Evolutionary conservation across 2,113 vertebrate genomes (phyloP).

Genomic region (Actenoides lindsayi): DNA sequence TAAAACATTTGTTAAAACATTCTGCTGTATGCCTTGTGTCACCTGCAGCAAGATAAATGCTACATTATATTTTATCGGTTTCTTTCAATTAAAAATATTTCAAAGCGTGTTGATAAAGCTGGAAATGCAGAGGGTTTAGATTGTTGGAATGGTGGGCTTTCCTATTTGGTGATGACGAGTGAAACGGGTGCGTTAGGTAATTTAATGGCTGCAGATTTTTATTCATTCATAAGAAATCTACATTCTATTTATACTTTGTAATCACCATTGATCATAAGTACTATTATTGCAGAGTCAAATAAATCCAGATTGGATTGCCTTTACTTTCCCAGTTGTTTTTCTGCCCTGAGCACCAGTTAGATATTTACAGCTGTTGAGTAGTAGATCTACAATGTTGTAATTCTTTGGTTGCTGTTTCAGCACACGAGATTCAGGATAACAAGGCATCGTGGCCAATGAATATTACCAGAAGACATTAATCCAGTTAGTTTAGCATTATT

Average conservation of each 20-base stretch:
- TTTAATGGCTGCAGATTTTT: not conserved
- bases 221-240: not conserved
- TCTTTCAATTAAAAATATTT: slow-evolving; percentile 60
- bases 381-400: not conserved
- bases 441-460: not conserved
- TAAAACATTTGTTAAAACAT: slow-evolving; percentile 71
- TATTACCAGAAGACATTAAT: not conserved
- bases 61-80: slow-evolving; percentile 46
- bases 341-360: not conserved
- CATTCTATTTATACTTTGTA: not conserved
- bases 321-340: not conserved
- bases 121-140: not conserved
- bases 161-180: not conserved
- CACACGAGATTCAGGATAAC: not conserved
- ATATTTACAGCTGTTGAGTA: not conserved
- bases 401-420: not conserved
- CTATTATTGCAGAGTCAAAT: not conserved
- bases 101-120: not conserved
- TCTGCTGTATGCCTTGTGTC: slow-evolving; percentile 30
- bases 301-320: not conserved
- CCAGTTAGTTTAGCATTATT: not conserved
- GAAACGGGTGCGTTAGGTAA: not conserved
- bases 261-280: not conserved
- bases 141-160: slow-evolving; percentile 1
- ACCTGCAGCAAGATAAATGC: slow-evolving; percentile 58